These are phyloP conservation scores for Adineta ricciae DNA, from an alignment of 2,888 invertebrate species.

Conservation along the genomic window DNA sequence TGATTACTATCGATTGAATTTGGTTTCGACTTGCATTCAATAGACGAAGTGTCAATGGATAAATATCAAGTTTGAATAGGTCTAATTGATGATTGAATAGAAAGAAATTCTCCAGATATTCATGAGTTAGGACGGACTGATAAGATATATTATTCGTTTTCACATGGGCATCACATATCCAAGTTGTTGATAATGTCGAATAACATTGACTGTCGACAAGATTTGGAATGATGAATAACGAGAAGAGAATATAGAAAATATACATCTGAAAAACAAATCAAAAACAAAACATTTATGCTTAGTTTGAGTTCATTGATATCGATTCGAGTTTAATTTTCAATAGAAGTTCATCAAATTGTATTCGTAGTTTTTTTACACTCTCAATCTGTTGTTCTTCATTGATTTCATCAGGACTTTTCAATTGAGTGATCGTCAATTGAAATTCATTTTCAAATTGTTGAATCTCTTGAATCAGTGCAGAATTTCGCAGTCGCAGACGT, in stretches of 20 bases:
- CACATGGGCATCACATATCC: neutral
- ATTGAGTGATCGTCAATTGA: neutral
- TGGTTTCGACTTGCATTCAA: neutral
- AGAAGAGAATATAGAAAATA: neutral
- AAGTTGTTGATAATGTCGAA: neutral
- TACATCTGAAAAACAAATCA: neutral
- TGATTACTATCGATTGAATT: neutral
- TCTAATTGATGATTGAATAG: neutral
- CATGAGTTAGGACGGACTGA: neutral
- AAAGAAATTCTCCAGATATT: neutral
- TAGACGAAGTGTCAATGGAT: neutral
- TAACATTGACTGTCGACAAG: neutral
- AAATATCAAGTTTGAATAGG: neutral
- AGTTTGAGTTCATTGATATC: neutral
- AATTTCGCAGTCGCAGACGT: neutral
- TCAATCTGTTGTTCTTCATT: neutral
- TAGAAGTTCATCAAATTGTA: neutral
- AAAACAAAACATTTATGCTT: neutral
- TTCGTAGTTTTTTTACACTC: neutral
- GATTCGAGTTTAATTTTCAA: neutral
- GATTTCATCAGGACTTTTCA: neutral
- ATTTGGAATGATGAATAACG: neutral
- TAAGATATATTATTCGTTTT: neutral
- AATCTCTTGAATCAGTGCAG: neutral
- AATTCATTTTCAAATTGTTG: constrained; percentile 4